Evolutionary conservation across 2,113 vertebrate species (phyloP).

Genomic region (Tinamus guttatus): DNA sequence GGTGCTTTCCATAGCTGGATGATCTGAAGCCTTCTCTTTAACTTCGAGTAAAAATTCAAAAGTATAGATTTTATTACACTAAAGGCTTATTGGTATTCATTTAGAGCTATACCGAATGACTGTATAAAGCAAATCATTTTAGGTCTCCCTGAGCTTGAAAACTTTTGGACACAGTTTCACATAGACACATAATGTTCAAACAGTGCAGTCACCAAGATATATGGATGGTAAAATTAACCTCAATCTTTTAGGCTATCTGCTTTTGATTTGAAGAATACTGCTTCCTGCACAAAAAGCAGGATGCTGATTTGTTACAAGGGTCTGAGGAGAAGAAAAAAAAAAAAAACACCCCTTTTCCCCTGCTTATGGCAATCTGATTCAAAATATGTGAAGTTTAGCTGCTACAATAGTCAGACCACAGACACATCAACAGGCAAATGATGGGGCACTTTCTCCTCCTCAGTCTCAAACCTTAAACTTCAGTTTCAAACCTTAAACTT

Average conservation of each 20-base stretch:
- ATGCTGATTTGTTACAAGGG: not conserved
- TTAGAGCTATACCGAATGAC: not conserved
- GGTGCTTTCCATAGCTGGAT: slow-evolving; percentile 64
- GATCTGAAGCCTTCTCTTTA: slow-evolving; percentile 65
- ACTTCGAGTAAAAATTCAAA: slow-evolving; percentile 21
- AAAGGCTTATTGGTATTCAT: slow-evolving; percentile 1
- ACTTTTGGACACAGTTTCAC: not conserved
- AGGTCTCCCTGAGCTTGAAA: slow-evolving; percentile 1
- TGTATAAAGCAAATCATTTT: slow-evolving; percentile 4
- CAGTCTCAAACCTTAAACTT: not conserved
- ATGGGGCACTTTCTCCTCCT: not conserved
- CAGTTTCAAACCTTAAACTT: not conserved
- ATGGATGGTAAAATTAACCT: not conserved
- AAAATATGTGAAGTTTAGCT: not conserved
- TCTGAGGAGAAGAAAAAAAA: not conserved
- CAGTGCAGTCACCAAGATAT: not conserved
- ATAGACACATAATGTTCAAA: not conserved
- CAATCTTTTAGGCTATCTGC: not conserved
- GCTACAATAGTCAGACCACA: not conserved
- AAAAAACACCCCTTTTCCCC: too few species aligned
- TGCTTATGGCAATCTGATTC: not conserved
- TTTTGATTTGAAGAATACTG: not conserved
- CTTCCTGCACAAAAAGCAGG: not conserved
- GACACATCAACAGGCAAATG: not conserved
- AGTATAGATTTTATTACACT: slow-evolving; percentile 33